Evolutionary conservation across 2,113 vertebrate species (phyloP), one percentile per base, ranked within the genome.

Genomic region (Gallinago undulata): DNA sequence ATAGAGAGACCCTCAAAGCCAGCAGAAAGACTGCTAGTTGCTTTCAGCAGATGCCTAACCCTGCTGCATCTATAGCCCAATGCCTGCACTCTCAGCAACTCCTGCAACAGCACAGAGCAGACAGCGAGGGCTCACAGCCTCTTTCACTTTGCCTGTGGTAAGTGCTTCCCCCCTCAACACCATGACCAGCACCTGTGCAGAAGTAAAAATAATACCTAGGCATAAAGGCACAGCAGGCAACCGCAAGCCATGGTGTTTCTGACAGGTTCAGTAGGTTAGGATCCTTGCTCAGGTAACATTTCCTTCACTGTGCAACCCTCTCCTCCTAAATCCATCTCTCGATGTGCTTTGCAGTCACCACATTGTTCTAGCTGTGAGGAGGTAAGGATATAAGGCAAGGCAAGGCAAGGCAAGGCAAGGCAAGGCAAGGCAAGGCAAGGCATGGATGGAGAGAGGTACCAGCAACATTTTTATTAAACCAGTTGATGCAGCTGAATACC

Each of bases 211-310:
- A 7, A 33, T 25, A 55, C 33, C 27, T 35, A 19, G 31, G 14
- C 56, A 37, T 13, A 62, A 76, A 57, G n/a, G 24, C n/a, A 56
- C 11, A 39, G 22, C 13, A 68, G 39, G 45, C 22, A 83, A 19
- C 28, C 10, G 11, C 0, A 0, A 35, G 15, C n/a, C 8, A 1
- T 13, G 47, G 11, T 51, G 18, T 24, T 88, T 56, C 59, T 24
- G 5, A 28, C 37, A 27, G 30, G 15, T 69, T 75, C 63, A n/a
- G 30, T 10, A 60, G 35, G 13, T n/a, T 78, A 25, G 24, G 59
- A 41, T 35, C 28, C 37, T 57, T 47, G 24, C 37, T 59, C 22
- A 51, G 60, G 37, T 66, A 84, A 60, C 35, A 22, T 37, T 66
- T 77, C 28, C 37, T 66, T 57, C n/a, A 3, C 45, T 11, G 10